Evolutionary conservation across 2,888 invertebrate genomes (phyloP), one percentile per base, ranked within the genome.

Genomic region (Heterodera filipjevi): DNA sequence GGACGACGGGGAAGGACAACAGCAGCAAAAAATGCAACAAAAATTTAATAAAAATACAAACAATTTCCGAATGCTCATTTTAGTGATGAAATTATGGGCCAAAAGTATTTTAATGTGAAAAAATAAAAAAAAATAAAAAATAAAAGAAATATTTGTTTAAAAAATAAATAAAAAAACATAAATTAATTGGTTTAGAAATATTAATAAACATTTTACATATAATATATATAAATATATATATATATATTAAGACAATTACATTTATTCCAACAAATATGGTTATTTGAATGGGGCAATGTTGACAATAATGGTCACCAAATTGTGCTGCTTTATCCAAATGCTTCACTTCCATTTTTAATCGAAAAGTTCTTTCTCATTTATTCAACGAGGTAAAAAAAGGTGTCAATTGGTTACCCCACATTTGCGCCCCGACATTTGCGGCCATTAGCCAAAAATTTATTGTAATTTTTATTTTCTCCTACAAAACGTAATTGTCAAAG

Each of bases 211-310:
- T n/a, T 49, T 10, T 49, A 12, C 6, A 49, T 16, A 2, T 16
- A 14, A 49, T 5, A 27, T 10, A n/a, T 59, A n/a, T 27, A 59
- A 59, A 59, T 59, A 59, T n/a, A n/a, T n/a, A n/a, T n/a, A n/a
- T n/a, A n/a, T 59, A 2, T n/a, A 59, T 12, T 10, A 6, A 39
- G 59, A 8, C 10, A n/a, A 59, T 59, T 59, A 73, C 22, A 73
- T 73, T 46, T 73, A 73, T 73, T 73, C 73, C n/a, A 73, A 39
- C 46, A n/a, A 59, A 59, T 73, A 59, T 46, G 73, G 73, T 33
- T 73, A 73, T 73, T 46, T 73, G 35, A 73, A 19, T 12, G 73
- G 73, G 8, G 39, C 73, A 73, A 73, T 73, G n/a, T 73, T 73
- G 39, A 59, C 64, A 73, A 73, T 73, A n/a, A 73, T 73, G 73